phyloP scores from a whole-genome alignment of 2,888 invertebrate species.

The Ellobium chinense region DNA sequence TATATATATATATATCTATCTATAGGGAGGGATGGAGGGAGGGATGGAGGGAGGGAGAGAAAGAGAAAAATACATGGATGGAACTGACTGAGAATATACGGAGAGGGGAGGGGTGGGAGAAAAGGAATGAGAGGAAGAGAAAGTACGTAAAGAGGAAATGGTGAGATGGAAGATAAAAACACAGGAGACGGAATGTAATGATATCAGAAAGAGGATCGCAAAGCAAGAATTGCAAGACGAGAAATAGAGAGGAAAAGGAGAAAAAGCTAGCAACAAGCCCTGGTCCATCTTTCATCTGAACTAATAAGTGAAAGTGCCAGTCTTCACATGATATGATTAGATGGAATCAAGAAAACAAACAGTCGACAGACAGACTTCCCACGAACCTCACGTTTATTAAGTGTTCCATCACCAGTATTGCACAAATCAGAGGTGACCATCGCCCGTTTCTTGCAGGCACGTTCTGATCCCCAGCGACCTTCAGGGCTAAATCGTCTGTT shows the following conservation, averaged over 20 bases:
- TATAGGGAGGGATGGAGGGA: not conserved
- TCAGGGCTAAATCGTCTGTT: too few relatives aligned
- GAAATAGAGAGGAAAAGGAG: not conserved
- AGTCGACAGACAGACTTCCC: not conserved
- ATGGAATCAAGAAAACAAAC: constrained; percentile 24
- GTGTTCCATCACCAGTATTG: constrained; percentile 28
- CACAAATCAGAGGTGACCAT: not conserved
- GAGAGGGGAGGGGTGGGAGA: too few relatives aligned
- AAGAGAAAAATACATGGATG: too few relatives aligned
- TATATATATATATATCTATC: too few relatives aligned
- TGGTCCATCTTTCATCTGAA: too few relatives aligned
- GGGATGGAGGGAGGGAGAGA: not conserved
- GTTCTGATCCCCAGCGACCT: not conserved
- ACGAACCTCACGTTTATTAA: not conserved
- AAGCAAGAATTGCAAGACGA: not conserved
- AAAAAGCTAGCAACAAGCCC: too few relatives aligned
- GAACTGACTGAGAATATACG: too few relatives aligned
- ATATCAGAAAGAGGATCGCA: not conserved
- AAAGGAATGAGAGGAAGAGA: too few relatives aligned
- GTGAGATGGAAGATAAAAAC: too few relatives aligned
- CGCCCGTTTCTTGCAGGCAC: not conserved
- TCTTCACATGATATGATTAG: constrained; percentile 21
- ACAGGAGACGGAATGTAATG: too few relatives aligned
- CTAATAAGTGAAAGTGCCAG: constrained; percentile 22
- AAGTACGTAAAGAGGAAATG: too few relatives aligned